Conservation (phyloP, 2,113 vertebrate genomes). For the Hiodon alosoides region DNA sequence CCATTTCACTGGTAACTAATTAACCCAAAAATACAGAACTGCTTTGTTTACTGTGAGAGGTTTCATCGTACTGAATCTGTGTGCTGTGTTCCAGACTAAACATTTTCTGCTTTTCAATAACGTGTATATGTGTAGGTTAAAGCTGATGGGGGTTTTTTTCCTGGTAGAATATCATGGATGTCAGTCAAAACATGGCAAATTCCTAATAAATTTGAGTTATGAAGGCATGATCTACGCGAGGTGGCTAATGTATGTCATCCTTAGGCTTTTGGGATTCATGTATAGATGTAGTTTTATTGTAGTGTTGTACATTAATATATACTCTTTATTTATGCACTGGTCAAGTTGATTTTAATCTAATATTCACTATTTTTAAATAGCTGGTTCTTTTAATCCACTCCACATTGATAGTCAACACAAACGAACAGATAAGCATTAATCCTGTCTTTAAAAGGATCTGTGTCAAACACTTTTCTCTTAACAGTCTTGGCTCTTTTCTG, state of each 20-base stretch:
- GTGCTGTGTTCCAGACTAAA: conserved; percentile 8
- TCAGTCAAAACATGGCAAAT: not conserved
- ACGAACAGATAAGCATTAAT: not conserved
- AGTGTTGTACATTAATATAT: not conserved
- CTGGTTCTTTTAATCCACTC: not conserved
- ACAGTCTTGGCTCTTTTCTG: not conserved
- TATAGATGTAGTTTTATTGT: not conserved
- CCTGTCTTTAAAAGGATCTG: not conserved
- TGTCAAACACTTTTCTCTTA: not conserved
- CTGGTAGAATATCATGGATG: not conserved
- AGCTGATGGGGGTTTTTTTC: not conserved
- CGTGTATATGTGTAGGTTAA: conserved; percentile 44
- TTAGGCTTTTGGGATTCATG: conserved; percentile 30
- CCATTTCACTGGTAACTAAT: conserved; percentile 39
- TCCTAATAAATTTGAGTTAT: conserved; percentile 19
- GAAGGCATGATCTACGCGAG: not conserved
- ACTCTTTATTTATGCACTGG: not conserved
- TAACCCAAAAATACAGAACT: conserved; percentile 28
- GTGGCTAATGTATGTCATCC: too few relatives aligned
- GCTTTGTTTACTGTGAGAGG: conserved; percentile 36
- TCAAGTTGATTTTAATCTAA: not conserved
- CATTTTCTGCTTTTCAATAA: conserved; percentile 32
- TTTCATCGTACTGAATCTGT: conserved; percentile 21
- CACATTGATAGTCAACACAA: not conserved
- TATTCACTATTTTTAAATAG: not conserved